phyloP scores from a whole-genome alignment of 1,140 invertebrate species.

The Platorchestia sp. region DNA sequence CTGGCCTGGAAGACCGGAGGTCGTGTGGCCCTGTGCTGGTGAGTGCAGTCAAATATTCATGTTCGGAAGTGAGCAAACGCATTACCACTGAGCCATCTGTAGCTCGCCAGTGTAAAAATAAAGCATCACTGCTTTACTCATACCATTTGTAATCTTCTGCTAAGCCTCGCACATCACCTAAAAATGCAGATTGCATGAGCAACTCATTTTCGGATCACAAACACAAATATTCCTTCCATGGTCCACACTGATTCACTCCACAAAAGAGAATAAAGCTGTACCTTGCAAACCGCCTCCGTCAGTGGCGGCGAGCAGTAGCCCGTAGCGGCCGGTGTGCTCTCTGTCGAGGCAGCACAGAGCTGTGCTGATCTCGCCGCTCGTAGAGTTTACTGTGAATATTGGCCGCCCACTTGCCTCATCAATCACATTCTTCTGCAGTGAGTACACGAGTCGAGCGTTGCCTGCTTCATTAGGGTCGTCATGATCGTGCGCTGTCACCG shows the following conservation, averaged over 20 bases:
- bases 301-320: constrained; percentile 71
- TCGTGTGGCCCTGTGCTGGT: too few species aligned
- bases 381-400: constrained; percentile 71
- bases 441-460: constrained; percentile 70
- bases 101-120: too few species aligned
- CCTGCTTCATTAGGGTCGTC: constrained; percentile 72
- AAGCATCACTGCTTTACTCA: background rate
- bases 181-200: background rate
- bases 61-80: too few species aligned
- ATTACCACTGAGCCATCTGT: too few species aligned
- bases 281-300: constrained; percentile 68
- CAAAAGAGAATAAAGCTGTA: constrained; percentile 39
- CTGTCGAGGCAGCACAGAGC: constrained; percentile 71
- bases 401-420: constrained; percentile 70
- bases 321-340: constrained; percentile 72
- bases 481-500: constrained; percentile 72
- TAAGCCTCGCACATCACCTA: background rate
- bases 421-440: constrained; percentile 73
- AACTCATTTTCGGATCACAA: background rate
- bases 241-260: background rate
- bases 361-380: constrained; percentile 71
- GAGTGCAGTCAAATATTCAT: too few species aligned
- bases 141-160: background rate
- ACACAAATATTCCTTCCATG: background rate
- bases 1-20: too few species aligned